Base-by-base conservation (phyloP, 1,140 invertebrate genomes). In the Trypoxylus dichotomus region DNA sequence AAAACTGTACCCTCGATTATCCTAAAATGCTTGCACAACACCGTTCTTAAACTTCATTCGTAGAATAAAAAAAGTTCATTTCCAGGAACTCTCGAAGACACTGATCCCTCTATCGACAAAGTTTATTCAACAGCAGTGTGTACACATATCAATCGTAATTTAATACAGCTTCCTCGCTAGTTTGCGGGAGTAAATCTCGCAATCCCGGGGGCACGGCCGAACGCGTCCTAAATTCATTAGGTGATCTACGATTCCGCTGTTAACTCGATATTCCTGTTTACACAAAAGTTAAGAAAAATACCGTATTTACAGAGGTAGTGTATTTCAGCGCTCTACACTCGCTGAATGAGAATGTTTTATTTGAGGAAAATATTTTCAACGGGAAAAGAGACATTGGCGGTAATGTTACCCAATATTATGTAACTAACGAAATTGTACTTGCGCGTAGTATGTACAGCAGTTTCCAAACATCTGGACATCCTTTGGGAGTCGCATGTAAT, bases 201-300 rank as follows among this genome's bases (percentile, higher is more conserved):
- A 54, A 47, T 79, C 76, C 78, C 80, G 47, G 3, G 58, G 68
- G 78, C 58, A 43, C 47, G 73, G 37, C 10, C 63, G 72, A 63
- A 73, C 76, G 54, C 76, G 24, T 72, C 32, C 76, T 78, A 75
- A 78, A 77, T 81, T 81, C 77, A 79, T 81, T 78, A 78, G 21
- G 72, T 11, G 37, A 75, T 27, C 75, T 60, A 60, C 75, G 78
- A 77, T 79, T 74, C 75, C 77, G 63, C 78, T 19, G 24, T 75
- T 80, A 82, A 82, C 81, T 81, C 76, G 79, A 82, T 82, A 77
- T 47, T 43, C 77, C 79, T 83, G 77, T 83, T 82, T 83, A 73
- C 21, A 21, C 79, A 76, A 80, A 83, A 83, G 83, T 83, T 83
- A 83, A 83, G 83, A 83, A 80, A 79, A 79, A 83, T 83, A 75